Conservation (phyloP, 2,888 invertebrate genomes). For the Nomada lathburiana region DNA sequence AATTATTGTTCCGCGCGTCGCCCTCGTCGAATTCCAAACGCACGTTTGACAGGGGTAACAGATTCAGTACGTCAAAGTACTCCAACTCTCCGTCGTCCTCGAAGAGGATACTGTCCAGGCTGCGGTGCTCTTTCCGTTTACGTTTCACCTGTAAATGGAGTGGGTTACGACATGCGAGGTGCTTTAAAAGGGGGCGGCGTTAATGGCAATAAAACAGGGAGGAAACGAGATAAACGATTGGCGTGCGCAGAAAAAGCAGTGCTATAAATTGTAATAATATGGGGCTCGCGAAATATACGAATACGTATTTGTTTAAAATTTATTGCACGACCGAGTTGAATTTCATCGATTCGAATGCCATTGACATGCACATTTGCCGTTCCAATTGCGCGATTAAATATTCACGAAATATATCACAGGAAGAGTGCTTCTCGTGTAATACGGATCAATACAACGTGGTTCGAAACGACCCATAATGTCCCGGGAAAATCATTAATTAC, state of each 20-base stretch:
- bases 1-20: conserved; percentile 54
- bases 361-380: background rate
- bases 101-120: conserved; percentile 81
- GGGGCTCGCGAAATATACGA: background rate
- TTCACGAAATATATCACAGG: background rate
- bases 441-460: background rate
- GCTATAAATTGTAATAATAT: too few relatives aligned
- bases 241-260: too few relatives aligned
- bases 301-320: too few relatives aligned
- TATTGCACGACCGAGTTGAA: too few relatives aligned
- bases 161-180: background rate
- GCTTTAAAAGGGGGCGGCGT: too few relatives aligned
- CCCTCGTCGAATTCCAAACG: conserved; percentile 79
- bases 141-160: conserved; percentile 78
- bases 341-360: background rate
- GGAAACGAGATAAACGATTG: too few relatives aligned
- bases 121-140: conserved; percentile 83
- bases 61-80: conserved; percentile 82
- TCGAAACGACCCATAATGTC: too few relatives aligned
- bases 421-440: background rate
- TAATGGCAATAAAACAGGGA: too few relatives aligned
- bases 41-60: conserved; percentile 82
- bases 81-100: conserved; percentile 82
- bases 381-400: background rate
- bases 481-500: background rate